These are phyloP conservation scores for Polydrusus tereticollis DNA, from an alignment of 2,888 invertebrate genomes.

Conservation along the genomic window DNA sequence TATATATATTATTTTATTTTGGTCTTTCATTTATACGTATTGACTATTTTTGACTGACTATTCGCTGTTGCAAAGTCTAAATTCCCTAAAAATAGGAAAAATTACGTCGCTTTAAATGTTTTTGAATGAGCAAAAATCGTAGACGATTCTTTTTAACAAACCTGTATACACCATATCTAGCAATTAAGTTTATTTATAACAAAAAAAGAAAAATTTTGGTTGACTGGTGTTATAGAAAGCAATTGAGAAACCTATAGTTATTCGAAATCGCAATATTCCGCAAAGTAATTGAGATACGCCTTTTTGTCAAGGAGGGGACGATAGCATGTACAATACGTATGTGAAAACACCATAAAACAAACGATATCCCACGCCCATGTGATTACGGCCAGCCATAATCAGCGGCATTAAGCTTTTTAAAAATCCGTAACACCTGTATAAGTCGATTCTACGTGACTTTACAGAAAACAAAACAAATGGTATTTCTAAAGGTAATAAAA, in stretches of 20 bases:
- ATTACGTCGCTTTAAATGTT: no score
- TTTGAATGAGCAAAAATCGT: no score
- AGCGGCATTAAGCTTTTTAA: conserved; percentile 32
- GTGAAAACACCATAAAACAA: conserved; percentile 38
- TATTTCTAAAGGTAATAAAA: conserved; percentile 28
- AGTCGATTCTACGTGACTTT: conserved; percentile 28
- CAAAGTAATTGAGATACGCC: conserved; percentile 38
- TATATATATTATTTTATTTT: no score
- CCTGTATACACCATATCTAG: no score
- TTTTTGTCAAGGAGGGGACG: conserved; percentile 25
- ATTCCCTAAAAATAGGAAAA: no score
- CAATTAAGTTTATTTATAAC: no score
- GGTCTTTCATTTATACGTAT: no score
- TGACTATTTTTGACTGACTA: no score
- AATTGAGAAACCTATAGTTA: neutral
- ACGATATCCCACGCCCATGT: conserved; percentile 35
- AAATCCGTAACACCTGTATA: conserved; percentile 33
- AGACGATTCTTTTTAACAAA: no score
- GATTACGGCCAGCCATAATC: conserved; percentile 36
- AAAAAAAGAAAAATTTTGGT: no score
- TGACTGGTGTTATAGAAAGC: no score
- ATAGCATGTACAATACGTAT: conserved; percentile 32
- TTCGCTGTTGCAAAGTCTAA: no score
- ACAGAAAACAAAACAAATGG: conserved; percentile 23
- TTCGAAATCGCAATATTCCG: neutral